These are phyloP conservation scores for Ispidina lecontei DNA, from an alignment of 2,797 vertebrate species.

Conservation along the genomic window DNA sequence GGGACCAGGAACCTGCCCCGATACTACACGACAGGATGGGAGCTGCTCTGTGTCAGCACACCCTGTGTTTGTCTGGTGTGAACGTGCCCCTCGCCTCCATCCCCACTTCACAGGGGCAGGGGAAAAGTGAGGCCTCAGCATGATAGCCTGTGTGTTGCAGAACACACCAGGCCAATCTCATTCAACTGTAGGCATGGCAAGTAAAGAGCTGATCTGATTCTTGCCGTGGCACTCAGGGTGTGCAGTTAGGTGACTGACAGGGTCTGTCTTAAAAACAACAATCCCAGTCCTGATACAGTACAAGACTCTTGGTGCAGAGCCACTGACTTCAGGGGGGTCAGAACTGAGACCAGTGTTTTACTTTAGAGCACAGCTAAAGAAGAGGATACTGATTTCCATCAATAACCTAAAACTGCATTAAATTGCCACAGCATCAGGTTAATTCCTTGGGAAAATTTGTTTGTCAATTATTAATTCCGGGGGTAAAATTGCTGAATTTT, in stretches of 20 bases:
- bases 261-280: not conserved
- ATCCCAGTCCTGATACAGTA: not conserved
- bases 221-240: not conserved
- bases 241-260: not conserved
- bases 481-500: not conserved
- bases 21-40: fast-evolving
- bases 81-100: not conserved
- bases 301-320: not conserved
- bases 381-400: not conserved
- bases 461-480: not conserved
- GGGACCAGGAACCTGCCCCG: not conserved
- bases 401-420: not conserved
- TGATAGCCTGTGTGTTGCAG: not conserved
- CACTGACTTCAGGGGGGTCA: not conserved
- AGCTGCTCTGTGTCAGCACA: not conserved
- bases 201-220: not conserved
- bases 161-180: not conserved
- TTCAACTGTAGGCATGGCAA: not conserved
- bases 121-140: not conserved
- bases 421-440: not conserved
- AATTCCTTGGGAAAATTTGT: not conserved
- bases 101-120: not conserved
- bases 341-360: not conserved
- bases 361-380: not conserved
- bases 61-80: not conserved